Evolutionary conservation across 2,113 vertebrate species (phyloP).

Genomic region (Ptychochromis oligacanthus): DNA sequence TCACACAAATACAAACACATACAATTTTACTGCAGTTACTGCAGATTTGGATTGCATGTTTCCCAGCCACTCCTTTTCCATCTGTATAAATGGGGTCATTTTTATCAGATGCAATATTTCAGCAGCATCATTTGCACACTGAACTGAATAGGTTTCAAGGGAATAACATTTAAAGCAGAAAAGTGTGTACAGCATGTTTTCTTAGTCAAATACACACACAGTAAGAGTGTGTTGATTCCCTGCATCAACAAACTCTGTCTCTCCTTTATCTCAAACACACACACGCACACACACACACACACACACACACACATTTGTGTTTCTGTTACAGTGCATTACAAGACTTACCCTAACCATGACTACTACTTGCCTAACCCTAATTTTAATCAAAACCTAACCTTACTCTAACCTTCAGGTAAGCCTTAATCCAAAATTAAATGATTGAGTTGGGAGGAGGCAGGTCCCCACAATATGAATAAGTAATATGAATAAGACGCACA

Average conservation of each 20-base stretch:
- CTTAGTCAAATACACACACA: not conserved
- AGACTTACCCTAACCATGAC: not conserved
- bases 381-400: not conserved
- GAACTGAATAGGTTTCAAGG: not conserved
- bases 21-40: slow-evolving; percentile 27
- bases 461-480: not conserved
- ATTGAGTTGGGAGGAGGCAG: not conserved
- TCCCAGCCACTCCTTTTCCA: slow-evolving; percentile 23
- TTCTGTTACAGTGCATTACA: not conserved
- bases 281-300: not conserved
- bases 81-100: slow-evolving; percentile 35
- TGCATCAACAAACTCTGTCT: not conserved
- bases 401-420: not conserved
- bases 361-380: not conserved
- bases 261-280: not conserved
- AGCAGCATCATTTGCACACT: slow-evolving; percentile 36
- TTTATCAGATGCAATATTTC: slow-evolving; percentile 43
- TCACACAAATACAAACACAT: not conserved
- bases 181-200: not conserved
- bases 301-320: not conserved
- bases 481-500: not conserved
- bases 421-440: not conserved
- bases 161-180: not conserved
- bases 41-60: slow-evolving; percentile 27
- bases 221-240: not conserved